Conservation (phyloP, 2,797 vertebrate species). For the Parotocinclus haroldoi region DNA sequence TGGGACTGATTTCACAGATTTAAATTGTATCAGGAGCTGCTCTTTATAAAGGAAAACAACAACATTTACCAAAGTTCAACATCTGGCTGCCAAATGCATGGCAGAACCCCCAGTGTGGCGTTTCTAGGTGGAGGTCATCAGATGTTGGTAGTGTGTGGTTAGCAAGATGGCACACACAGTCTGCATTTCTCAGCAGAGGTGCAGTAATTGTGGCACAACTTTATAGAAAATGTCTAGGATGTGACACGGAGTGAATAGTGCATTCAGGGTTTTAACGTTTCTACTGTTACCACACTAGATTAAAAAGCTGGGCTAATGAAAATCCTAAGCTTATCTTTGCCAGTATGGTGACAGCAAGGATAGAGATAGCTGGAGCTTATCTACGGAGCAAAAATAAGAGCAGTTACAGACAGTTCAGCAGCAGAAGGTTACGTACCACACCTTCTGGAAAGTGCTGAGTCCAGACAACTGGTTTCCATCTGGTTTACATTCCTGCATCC, state of each 20-base stretch:
- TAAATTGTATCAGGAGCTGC: neutral
- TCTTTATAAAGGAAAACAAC: slow-evolving; percentile 38
- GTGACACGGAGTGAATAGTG: neutral
- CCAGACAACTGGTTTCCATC: slow-evolving; percentile 55
- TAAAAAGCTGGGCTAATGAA: slow-evolving; percentile 9
- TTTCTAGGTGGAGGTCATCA: slow-evolving; percentile 52
- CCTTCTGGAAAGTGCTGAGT: slow-evolving; percentile 66
- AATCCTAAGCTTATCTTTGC: neutral
- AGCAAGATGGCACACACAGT: slow-evolving; percentile 13
- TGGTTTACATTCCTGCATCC: slow-evolving; percentile 21
- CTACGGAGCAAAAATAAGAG: slow-evolving; percentile 6
- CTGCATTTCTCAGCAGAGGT: neutral
- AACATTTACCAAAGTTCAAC: slow-evolving; percentile 57
- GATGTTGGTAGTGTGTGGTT: slow-evolving; percentile 21
- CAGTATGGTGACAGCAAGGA: slow-evolving; percentile 2
- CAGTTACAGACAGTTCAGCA: slow-evolving; percentile 11
- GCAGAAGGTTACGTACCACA: slow-evolving; percentile 40
- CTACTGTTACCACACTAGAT: slow-evolving; percentile 2
- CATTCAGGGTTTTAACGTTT: slow-evolving; percentile 7
- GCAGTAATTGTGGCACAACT: slow-evolving; percentile 1
- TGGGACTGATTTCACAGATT: too few relatives aligned
- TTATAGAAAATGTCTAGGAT: slow-evolving; percentile 19
- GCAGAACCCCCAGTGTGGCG: slow-evolving; percentile 22
- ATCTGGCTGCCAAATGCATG: slow-evolving; percentile 67
- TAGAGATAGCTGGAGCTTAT: slow-evolving; percentile 7